phyloP scores from a whole-genome alignment of 2,888 invertebrate species.

The Anorthoa munda region DNA sequence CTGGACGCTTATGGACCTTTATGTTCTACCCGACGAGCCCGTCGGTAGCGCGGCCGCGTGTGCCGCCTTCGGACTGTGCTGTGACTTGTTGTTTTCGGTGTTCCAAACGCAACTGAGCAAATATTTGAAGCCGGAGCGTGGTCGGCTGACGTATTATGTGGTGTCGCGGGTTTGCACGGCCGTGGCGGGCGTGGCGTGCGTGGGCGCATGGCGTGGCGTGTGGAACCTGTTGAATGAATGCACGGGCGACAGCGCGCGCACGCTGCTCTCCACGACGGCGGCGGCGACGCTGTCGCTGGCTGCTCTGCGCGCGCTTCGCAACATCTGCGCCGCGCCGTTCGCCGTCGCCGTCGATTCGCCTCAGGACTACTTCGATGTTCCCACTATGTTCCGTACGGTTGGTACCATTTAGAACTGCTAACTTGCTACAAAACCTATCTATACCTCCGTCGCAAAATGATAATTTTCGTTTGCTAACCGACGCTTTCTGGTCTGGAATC shows the following conservation, averaged over 20 bases:
- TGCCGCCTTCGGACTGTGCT: constrained; percentile 93
- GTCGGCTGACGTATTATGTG: constrained; percentile 93
- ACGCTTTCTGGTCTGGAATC: background rate
- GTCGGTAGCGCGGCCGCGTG: constrained; percentile 93
- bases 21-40: constrained; percentile 92
- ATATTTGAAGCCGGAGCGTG: constrained; percentile 92
- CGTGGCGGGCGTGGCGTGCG: constrained; percentile 95
- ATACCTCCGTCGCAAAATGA: background rate
- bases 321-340: constrained; percentile 96
- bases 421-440: background rate
- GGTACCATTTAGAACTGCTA: constrained; percentile 81
- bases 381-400: constrained; percentile 96
- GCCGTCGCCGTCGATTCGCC: constrained; percentile 94
- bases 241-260: constrained; percentile 91
- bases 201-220: constrained; percentile 96
- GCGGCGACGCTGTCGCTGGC: constrained; percentile 93
- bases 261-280: constrained; percentile 92
- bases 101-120: constrained; percentile 92
- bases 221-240: constrained; percentile 95
- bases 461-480: background rate
- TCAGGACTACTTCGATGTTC: constrained; percentile 95
- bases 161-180: constrained; percentile 94
- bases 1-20: constrained; percentile 94
- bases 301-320: constrained; percentile 93
- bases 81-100: constrained; percentile 93